phyloP scores from a whole-genome alignment of 37 sponge, comb jelly and placozoan species.

The Cladorhizidae sp. region DNA sequence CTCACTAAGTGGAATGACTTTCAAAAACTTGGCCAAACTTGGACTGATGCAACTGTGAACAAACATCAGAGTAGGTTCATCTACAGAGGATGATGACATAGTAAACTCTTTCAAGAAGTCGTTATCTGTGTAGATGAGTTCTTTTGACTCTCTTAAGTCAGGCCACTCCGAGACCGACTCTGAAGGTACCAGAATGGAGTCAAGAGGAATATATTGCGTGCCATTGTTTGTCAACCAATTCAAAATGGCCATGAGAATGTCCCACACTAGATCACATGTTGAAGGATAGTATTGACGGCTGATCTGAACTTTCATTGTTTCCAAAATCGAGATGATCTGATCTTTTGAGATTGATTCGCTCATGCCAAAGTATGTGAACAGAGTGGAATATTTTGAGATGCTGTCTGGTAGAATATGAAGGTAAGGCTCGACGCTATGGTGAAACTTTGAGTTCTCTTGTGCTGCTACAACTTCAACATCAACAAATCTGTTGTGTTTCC shows the following conservation, averaged over 20 bases:
- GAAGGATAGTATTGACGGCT: too few relatives aligned
- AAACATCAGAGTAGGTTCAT: constrained; percentile 10
- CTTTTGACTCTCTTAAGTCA: background rate
- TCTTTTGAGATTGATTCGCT: background rate
- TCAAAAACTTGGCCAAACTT: constrained; percentile 12
- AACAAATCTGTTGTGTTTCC: constrained; percentile 31
- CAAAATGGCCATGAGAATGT: constrained; percentile 43
- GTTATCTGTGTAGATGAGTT: constrained; percentile 52
- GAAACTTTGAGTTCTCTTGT: constrained; percentile 15
- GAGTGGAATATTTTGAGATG: constrained; percentile 6
- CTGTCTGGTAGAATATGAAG: constrained; percentile 39
- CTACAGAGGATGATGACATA: too few relatives aligned
- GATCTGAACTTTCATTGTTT: too few relatives aligned
- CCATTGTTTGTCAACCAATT: constrained; percentile 55
- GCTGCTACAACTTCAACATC: constrained; percentile 11
- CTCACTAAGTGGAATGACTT: constrained; percentile 31
- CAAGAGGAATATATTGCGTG: background rate
- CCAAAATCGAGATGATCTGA: constrained; percentile 47
- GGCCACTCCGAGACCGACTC: constrained; percentile 25
- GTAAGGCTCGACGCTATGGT: constrained; percentile 38
- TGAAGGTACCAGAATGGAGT: constrained; percentile 29
- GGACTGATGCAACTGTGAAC: constrained; percentile 24
- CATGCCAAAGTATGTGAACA: constrained; percentile 47
- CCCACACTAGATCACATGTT: too few relatives aligned
- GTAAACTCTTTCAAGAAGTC: too few relatives aligned